Evolutionary conservation across 2,888 invertebrate species (phyloP).

Genomic region (Heliconius sara): DNA sequence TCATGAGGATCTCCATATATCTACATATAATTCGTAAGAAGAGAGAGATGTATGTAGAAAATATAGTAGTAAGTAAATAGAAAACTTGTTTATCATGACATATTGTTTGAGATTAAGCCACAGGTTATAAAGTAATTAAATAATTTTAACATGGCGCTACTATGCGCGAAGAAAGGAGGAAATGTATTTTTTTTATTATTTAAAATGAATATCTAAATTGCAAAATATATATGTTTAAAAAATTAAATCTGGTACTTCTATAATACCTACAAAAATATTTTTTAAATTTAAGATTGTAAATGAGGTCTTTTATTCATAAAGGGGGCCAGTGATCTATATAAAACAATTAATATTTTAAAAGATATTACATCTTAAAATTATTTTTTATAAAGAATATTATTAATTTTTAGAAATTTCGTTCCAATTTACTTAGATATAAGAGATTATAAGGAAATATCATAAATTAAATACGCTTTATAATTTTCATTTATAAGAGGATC

Average conservation of each 20-base stretch:
- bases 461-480: neutral
- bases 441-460: neutral
- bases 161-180: neutral
- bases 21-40: neutral
- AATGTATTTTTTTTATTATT: neutral
- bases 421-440: neutral
- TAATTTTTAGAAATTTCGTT: no score
- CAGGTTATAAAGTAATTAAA: neutral
- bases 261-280: neutral
- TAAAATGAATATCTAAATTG: neutral
- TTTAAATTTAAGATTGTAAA: neutral
- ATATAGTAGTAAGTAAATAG: neutral
- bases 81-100: neutral
- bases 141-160: no score
- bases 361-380: neutral
- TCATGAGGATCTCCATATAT: neutral
- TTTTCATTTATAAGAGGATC: neutral
- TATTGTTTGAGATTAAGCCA: neutral
- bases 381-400: neutral
- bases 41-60: neutral
- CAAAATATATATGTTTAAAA: neutral
- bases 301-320: neutral
- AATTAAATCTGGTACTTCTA: neutral
- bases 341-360: neutral
- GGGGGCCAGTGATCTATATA: neutral